phyloP scores from a whole-genome alignment of 2,888 invertebrate species.

The Anthrax anthrax region DNA sequence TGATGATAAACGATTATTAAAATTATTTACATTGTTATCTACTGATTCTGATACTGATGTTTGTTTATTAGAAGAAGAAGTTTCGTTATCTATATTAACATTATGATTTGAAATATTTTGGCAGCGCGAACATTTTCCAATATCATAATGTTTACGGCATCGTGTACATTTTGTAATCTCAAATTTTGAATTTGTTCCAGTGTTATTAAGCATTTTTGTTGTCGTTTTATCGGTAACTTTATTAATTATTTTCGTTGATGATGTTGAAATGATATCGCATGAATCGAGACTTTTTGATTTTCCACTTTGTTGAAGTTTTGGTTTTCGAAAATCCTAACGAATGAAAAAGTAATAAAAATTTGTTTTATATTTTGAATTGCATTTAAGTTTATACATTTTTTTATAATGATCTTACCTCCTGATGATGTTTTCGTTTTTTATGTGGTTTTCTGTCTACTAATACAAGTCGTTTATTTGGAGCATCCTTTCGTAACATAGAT shows the following conservation, averaged over 20 bases:
- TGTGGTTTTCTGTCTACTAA: slow-evolving; percentile 54
- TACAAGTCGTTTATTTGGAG: slow-evolving; percentile 56
- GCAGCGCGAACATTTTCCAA: slow-evolving; percentile 25
- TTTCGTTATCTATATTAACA: slow-evolving; percentile 1
- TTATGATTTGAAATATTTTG: slow-evolving; percentile 9
- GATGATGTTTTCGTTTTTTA: slow-evolving; percentile 28
- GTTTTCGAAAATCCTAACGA: slow-evolving; percentile 23
- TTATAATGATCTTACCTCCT: neutral
- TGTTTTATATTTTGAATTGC: no score
- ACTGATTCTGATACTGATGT: slow-evolving; percentile 2
- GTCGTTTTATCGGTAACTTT: slow-evolving; percentile 21
- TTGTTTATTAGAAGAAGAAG: neutral
- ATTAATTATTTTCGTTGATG: slow-evolving; percentile 16
- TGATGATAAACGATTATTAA: neutral
- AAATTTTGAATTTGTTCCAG: slow-evolving; percentile 24
- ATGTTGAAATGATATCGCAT: slow-evolving; percentile 51
- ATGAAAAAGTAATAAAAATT: neutral
- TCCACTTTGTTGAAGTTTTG: slow-evolving; percentile 30
- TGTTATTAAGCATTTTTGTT: slow-evolving; percentile 28
- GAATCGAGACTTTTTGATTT: slow-evolving; percentile 71
- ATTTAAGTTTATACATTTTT: no score
- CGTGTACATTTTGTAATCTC: slow-evolving; percentile 20
- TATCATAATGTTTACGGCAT: slow-evolving; percentile 22
- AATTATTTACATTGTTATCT: neutral
- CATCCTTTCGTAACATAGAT: slow-evolving; percentile 55